phyloP scores from a whole-genome alignment of 1,140 invertebrate species.

The Hermatobates lingyangjiaoensis region DNA sequence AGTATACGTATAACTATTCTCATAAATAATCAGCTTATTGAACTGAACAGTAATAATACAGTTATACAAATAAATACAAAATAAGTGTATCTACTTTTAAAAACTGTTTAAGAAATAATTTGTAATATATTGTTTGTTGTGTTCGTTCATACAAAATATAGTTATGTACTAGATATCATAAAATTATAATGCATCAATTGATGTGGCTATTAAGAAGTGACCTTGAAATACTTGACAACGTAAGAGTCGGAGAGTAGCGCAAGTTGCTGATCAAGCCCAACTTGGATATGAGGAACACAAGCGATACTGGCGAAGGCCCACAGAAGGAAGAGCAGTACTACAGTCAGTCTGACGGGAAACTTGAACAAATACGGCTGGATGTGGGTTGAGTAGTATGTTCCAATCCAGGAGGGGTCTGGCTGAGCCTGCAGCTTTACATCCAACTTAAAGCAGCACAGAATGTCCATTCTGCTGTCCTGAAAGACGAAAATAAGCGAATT shows the following conservation, averaged over 20 bases:
- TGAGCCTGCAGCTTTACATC: slow-evolving; percentile 32
- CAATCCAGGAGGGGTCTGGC: too few species aligned
- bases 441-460: slow-evolving; percentile 63
- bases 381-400: too few species aligned
- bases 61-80: background rate
- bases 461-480: slow-evolving; percentile 51
- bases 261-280: slow-evolving; percentile 89
- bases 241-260: slow-evolving; percentile 95
- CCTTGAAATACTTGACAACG: slow-evolving; percentile 73
- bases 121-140: too few species aligned
- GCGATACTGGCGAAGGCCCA: slow-evolving; percentile 81
- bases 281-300: slow-evolving; percentile 68
- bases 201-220: slow-evolving; percentile 20
- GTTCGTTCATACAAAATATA: too few species aligned
- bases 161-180: background rate
- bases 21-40: background rate
- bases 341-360: slow-evolving; percentile 41
- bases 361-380: slow-evolving; percentile 74
- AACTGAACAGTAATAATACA: background rate
- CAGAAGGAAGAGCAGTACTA: slow-evolving; percentile 71
- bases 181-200: slow-evolving; percentile 3
- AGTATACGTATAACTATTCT: too few species aligned
- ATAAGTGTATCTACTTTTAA: background rate
- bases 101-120: too few species aligned
- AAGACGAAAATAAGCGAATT: background rate